Conservation (phyloP, 2,797 vertebrate genomes). For the Ataeniobius toweri region DNA sequence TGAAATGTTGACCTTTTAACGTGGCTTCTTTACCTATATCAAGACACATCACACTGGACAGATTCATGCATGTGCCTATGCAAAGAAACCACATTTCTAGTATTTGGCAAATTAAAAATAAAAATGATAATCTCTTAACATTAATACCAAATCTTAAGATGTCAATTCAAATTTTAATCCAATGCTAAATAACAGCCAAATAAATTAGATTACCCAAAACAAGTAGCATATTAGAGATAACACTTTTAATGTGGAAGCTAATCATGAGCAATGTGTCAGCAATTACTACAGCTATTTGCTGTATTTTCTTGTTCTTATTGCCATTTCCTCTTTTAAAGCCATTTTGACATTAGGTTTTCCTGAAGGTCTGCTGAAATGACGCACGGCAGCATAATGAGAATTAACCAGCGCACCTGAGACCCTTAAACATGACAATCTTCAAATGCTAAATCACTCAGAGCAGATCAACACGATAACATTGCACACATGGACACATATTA, state of each 20-base stretch:
- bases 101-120: background rate
- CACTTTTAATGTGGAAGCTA: background rate
- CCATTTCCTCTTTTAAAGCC: conserved; percentile 34
- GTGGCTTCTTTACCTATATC: background rate
- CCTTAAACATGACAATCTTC: conserved; percentile 31
- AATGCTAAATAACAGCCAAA: background rate
- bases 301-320: background rate
- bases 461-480: conserved; percentile 30
- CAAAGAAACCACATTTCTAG: background rate
- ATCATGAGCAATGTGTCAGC: background rate
- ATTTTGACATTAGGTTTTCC: conserved; percentile 46
- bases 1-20: background rate
- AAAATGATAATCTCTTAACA: background rate
- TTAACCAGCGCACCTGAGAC: conserved; percentile 68
- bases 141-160: too few species aligned
- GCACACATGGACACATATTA: conserved; percentile 36
- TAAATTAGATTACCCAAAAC: background rate
- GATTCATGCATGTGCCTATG: background rate
- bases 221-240: background rate
- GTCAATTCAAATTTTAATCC: background rate
- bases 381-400: conserved; percentile 53
- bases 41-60: background rate
- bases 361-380: conserved; percentile 46
- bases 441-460: conserved; percentile 20
- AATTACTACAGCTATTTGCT: background rate